Conservation (phyloP, 2,888 invertebrate genomes). For the Tridacna gigas region DNA sequence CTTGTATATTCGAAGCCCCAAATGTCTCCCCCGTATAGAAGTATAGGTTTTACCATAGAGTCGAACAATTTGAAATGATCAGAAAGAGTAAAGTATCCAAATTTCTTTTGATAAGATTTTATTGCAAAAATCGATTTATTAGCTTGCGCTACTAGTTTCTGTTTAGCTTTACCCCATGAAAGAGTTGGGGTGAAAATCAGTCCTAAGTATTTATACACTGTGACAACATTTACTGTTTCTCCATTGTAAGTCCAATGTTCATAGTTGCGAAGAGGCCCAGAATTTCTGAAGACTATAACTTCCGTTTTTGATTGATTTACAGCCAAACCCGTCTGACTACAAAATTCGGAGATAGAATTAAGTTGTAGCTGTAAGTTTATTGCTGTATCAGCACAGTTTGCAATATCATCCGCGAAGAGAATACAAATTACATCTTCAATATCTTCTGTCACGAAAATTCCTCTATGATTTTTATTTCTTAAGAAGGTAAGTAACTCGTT, state of each 20-base stretch:
- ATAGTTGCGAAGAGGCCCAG: slow-evolving; percentile 1
- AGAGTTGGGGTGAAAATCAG: slow-evolving; percentile 7
- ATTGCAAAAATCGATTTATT: not conserved
- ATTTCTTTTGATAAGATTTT: not conserved
- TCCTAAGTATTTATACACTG: slow-evolving; percentile 20
- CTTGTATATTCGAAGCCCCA: slow-evolving; percentile 16
- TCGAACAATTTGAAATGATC: slow-evolving; percentile 27
- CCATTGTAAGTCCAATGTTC: slow-evolving; percentile 20
- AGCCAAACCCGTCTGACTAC: slow-evolving; percentile 12
- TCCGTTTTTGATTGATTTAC: slow-evolving; percentile 13
- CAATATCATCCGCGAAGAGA: slow-evolving; percentile 2
- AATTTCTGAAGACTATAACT: slow-evolving; percentile 10
- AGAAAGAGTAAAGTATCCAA: not conserved
- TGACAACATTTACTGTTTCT: not conserved
- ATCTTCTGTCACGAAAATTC: slow-evolving; percentile 9
- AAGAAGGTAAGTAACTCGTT: slow-evolving; percentile 21
- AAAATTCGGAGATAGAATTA: slow-evolving; percentile 19
- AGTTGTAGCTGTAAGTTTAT: slow-evolving; percentile 13
- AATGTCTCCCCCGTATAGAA: slow-evolving; percentile 14
- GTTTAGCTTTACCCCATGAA: slow-evolving; percentile 16
- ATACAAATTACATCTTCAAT: slow-evolving; percentile 5
- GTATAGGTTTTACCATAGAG: slow-evolving; percentile 14
- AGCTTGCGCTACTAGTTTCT: slow-evolving; percentile 15
- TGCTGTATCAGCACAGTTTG: slow-evolving; percentile 18
- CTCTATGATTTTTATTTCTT: not conserved